A percentile compares a stretch with the other conserved stretches of the same genome.
Conservation (phyloP, 2,113 vertebrate genomes). For the Eubucco bourcierii region DNA sequence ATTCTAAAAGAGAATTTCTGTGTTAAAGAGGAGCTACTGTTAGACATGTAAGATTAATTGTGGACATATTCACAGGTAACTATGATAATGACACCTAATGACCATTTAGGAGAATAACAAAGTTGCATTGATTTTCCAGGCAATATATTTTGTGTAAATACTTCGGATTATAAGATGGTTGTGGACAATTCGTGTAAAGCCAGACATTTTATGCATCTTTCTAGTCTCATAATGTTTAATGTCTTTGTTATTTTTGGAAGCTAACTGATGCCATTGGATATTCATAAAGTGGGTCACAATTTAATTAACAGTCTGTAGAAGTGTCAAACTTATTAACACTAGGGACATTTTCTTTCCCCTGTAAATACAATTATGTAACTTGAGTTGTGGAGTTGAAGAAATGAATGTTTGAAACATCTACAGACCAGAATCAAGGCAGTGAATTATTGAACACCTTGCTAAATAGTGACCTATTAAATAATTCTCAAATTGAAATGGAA, state of each 20-base stretch:
- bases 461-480: neutral
- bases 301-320: slow-evolving; percentile 11
- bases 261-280: neutral
- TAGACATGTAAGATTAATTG: neutral
- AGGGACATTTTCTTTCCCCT: neutral
- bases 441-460: neutral
- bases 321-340: neutral
- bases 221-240: neutral
- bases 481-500: neutral
- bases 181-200: neutral
- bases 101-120: neutral
- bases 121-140: neutral
- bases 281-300: neutral
- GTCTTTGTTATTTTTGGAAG: neutral
- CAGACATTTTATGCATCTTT: neutral
- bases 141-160: neutral
- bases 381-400: neutral
- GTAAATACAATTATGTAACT: neutral
- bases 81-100: neutral
- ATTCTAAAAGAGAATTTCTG: neutral
- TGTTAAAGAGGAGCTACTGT: neutral
- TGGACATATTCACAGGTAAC: neutral
- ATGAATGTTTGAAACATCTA: neutral
- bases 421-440: neutral
- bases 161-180: neutral